A percentile compares a stretch with the other conserved stretches of the same genome.
These are phyloP conservation scores for Petrolisthes manimaculis DNA, from an alignment of 2,888 invertebrate species.

Conservation along the genomic window DNA sequence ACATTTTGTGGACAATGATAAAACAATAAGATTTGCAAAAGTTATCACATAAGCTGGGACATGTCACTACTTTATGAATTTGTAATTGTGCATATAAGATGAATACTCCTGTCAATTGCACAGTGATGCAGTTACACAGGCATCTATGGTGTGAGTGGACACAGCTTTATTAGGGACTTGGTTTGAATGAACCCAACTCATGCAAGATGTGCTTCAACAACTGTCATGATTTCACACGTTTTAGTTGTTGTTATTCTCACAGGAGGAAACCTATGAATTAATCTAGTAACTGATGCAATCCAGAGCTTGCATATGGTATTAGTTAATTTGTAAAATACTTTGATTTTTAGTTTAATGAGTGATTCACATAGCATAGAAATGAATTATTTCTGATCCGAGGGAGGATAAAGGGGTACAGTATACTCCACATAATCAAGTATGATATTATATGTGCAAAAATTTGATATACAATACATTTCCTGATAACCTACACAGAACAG, in stretches of 20 bases:
- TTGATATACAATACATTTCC: not conserved
- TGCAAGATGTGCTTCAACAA: conserved; percentile 14
- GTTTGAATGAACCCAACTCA: not conserved
- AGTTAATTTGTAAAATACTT: not conserved
- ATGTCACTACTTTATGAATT: not conserved
- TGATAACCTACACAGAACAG: not conserved
- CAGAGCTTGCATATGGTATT: not conserved
- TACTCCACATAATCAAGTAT: not conserved
- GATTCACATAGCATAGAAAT: not conserved
- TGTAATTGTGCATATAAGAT: not conserved
- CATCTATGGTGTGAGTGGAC: conserved; percentile 22
- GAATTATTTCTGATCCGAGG: not conserved
- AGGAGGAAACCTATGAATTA: too few relatives aligned
- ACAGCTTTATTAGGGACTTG: not conserved
- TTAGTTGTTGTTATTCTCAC: too few relatives aligned
- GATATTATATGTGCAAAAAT: not conserved
- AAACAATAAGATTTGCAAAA: not conserved
- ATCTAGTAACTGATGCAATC: not conserved
- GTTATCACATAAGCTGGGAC: not conserved
- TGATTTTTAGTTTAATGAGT: not conserved
- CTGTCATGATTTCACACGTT: too few relatives aligned
- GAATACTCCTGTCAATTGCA: conserved; percentile 22
- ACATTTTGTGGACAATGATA: conserved; percentile 27
- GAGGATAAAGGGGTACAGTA: not conserved
- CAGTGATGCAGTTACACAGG: conserved; percentile 32